phyloP scores from a whole-genome alignment of 2,797 vertebrate genomes.

The Toxotes lorentzi region DNA sequence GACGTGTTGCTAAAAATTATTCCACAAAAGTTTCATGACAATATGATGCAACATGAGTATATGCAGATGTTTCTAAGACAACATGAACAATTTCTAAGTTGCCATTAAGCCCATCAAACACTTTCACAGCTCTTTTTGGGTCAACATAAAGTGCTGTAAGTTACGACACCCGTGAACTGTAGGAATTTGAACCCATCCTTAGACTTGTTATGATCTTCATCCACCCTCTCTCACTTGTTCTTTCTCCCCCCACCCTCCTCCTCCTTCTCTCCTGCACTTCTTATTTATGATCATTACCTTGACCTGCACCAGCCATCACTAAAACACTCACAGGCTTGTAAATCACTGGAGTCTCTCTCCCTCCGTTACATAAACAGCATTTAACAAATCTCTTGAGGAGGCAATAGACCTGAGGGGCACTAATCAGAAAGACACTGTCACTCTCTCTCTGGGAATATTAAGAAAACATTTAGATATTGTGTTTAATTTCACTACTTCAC shows the following conservation, averaged over 20 bases:
- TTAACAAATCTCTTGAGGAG: conserved; percentile 51
- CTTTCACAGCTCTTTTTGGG: conserved; percentile 13
- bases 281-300: conserved; percentile 83
- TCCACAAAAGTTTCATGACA: background rate
- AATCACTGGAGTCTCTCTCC: conserved; percentile 62
- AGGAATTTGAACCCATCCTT: conserved; percentile 68
- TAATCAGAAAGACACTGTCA: conserved; percentile 38
- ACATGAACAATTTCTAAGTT: background rate
- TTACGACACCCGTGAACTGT: conserved; percentile 34
- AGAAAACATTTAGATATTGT: conserved; percentile 22
- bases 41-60: background rate
- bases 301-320: conserved; percentile 74
- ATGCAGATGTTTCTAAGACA: background rate
- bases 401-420: conserved; percentile 2
- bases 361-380: conserved; percentile 67
- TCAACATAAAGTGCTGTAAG: conserved; percentile 37
- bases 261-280: conserved; percentile 35
- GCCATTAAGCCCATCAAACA: background rate
- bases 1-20: background rate
- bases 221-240: conserved; percentile 41
- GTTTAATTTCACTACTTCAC: conserved; percentile 18
- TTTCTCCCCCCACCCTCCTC: background rate
- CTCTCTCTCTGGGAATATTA: conserved; percentile 33
- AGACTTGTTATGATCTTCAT: conserved; percentile 63
- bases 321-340: conserved; percentile 72